Base-by-base conservation (phyloP, 2,113 vertebrate species). In the Oreocharis arfaki region DNA sequence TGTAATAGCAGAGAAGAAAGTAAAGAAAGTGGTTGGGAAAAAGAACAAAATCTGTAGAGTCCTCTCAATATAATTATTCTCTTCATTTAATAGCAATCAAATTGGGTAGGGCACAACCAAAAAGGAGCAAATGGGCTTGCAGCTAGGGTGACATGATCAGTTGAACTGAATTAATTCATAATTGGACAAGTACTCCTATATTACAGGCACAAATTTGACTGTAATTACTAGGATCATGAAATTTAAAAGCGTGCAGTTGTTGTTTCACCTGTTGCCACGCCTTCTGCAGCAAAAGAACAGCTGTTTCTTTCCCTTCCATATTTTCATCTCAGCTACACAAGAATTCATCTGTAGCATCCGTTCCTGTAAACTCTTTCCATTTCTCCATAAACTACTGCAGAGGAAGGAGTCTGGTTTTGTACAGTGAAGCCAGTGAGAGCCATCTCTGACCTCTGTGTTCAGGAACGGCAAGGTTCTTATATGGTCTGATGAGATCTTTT, bases 201-300 rank as follows among this genome's bases (percentile, higher is more conserved):
- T 13, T 37, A 53, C 41, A 89, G 27, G 33, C 32, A 90, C 49
- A 89, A 87, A 80, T 84, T 47, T 56, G 22, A 77, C 55, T 88
- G 1, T 55, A 44, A 75, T 70, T 85, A 56, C 41, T 21, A 57
- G 41, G 28, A 80, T 57, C 8, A 55, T 14, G 41, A 68, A 71
- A 85, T 41, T 41, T 71, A 32, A 16, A 90, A 87, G 41, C 0
- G 10, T 52, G 71, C 74, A 91, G 83, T 44, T 96, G 92, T 28
- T 81, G 23, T 53, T 89, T 76, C 93, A 97, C 80, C 95, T 97
- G 95, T 87, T 89, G 50, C 21, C 28, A 95, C 89, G 63, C 8
- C 39, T 68, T 77, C 30, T 28, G 20, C 74, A 83, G 92, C 41
- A 88, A 55, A 79, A 86, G 42, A 91, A 83, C 96, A 97, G 74